Evolutionary conservation across 2,888 invertebrate species (phyloP).

Genomic region (Drosophila incognita): DNA sequence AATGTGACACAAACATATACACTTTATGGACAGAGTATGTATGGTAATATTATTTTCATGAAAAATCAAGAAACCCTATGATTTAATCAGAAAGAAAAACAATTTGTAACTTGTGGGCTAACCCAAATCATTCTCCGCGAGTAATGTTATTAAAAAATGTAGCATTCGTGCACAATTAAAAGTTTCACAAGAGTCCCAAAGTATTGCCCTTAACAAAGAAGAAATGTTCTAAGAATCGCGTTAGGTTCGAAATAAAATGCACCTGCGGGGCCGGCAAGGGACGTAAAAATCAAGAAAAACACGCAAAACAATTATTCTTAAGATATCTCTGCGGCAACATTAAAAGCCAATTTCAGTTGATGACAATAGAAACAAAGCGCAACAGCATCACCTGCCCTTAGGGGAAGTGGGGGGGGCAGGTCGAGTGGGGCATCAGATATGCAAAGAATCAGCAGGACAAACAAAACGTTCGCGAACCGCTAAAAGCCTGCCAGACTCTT

Average conservation of each 20-base stretch:
- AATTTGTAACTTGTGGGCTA: background rate
- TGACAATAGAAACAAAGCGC: conserved; percentile 81
- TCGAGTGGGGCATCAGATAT: conserved; percentile 61
- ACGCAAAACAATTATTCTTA: conserved; percentile 85
- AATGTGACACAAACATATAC: background rate
- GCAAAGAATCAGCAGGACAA: conserved; percentile 80
- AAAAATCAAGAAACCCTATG: background rate
- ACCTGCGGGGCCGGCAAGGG: conserved; percentile 64
- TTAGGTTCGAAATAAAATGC: conserved; percentile 58
- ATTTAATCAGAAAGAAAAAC: background rate
- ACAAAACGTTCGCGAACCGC: conserved; percentile 60
- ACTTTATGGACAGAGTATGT: background rate
- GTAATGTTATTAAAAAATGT: conserved; percentile 39
- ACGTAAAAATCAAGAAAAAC: conserved; percentile 76
- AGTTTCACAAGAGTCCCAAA: conserved; percentile 27
- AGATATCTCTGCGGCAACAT: conserved; percentile 85
- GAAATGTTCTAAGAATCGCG: conserved; percentile 48
- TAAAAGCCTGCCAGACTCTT: conserved; percentile 48
- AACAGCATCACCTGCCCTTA: conserved; percentile 69
- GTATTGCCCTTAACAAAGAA: conserved; percentile 62
- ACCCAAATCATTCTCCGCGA: conserved; percentile 22
- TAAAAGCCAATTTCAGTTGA: conserved; percentile 85
- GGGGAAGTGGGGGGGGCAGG: conserved; percentile 37
- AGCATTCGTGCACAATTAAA: conserved; percentile 46
- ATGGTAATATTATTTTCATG: background rate